Conservation (phyloP, 2,888 invertebrate genomes). For the Lycaena phlaeas region DNA sequence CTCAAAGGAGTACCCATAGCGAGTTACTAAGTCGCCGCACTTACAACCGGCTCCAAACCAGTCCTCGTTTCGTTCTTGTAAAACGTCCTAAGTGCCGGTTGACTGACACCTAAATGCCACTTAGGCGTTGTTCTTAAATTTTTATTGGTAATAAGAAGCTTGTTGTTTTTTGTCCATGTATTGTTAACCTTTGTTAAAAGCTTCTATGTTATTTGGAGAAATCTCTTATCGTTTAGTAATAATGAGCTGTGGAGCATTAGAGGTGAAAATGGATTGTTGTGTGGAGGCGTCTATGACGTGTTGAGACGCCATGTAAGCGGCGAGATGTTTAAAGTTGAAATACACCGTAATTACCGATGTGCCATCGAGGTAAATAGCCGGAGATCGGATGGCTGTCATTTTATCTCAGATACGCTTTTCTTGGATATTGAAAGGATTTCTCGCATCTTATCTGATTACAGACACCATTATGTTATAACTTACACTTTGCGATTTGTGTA, state of each 20-base stretch:
- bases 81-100: slow-evolving; percentile 57
- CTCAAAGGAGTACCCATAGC: slow-evolving; percentile 55
- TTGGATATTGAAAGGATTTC: slow-evolving; percentile 35
- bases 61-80: slow-evolving; percentile 30
- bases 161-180: slow-evolving; percentile 38
- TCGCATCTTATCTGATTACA: slow-evolving; percentile 11
- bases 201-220: background rate
- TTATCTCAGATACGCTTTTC: slow-evolving; percentile 40
- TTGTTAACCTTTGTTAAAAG: no score
- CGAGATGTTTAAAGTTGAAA: slow-evolving; percentile 48
- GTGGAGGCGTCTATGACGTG: slow-evolving; percentile 32
- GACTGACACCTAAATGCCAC: slow-evolving; percentile 70
- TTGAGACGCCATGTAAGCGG: slow-evolving; percentile 33
- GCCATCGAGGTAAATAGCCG: slow-evolving; percentile 60
- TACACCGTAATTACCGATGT: slow-evolving; percentile 63
- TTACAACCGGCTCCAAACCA: slow-evolving; percentile 62
- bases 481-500: slow-evolving; percentile 11
- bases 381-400: slow-evolving; percentile 49
- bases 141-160: slow-evolving; percentile 63
- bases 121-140: slow-evolving; percentile 61
- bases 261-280: slow-evolving; percentile 36
- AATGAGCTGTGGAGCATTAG: slow-evolving; percentile 14
- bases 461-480: slow-evolving; percentile 6
- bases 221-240: background rate
- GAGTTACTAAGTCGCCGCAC: slow-evolving; percentile 58